phyloP scores from a whole-genome alignment of 2,888 invertebrate species.

The Macrosoma leucophasiata region DNA sequence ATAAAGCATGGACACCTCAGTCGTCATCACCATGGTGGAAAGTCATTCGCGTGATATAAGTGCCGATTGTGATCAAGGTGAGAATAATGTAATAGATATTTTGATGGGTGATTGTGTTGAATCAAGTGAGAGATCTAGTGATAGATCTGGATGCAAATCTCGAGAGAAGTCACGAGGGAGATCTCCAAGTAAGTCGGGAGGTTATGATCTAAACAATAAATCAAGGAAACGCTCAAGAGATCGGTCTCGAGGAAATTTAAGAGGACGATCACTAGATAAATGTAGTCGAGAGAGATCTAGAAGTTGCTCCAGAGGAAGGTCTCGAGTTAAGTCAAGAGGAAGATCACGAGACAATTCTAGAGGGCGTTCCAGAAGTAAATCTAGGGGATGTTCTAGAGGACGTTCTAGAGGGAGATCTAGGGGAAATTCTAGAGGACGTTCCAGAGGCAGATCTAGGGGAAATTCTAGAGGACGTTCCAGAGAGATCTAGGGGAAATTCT shows the following conservation, averaged over 20 bases:
- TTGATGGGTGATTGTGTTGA: too few relatives aligned
- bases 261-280: constrained; percentile 10
- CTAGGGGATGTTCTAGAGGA: constrained; percentile 10
- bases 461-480: constrained; percentile 17
- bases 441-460: constrained; percentile 17
- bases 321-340: constrained; percentile 7
- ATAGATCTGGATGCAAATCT: constrained; percentile 7
- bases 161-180: constrained; percentile 5
- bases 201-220: constrained; percentile 8
- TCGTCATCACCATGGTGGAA: too few relatives aligned
- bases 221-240: constrained; percentile 5
- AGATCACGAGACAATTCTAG: constrained; percentile 10
- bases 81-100: too few relatives aligned
- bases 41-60: too few relatives aligned
- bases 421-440: constrained; percentile 18
- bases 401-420: constrained; percentile 22
- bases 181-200: constrained; percentile 8
- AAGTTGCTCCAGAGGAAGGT: constrained; percentile 8
- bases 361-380: constrained; percentile 8
- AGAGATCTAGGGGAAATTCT: constrained; percentile 18
- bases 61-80: too few relatives aligned
- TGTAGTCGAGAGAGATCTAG: constrained; percentile 3
- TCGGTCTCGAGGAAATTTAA: constrained; percentile 15
- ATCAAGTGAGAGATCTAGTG: constrained; percentile 15
- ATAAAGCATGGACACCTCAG: too few relatives aligned